Conservation (phyloP, 1,140 invertebrate species). For the Bombus cullumanus region DNA sequence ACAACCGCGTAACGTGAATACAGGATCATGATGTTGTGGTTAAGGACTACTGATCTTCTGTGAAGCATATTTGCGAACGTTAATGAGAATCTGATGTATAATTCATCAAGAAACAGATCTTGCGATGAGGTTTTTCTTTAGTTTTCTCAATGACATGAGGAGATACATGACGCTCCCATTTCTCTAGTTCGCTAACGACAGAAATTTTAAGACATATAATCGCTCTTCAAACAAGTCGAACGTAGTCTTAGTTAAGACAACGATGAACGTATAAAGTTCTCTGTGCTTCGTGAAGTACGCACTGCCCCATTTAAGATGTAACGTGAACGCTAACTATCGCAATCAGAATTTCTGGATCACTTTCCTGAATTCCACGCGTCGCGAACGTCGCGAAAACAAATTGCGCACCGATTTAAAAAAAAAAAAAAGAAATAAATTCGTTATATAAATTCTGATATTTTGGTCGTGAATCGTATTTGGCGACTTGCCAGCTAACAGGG, state of each 20-base stretch:
- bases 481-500: conserved; percentile 72
- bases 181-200: no score
- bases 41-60: neutral
- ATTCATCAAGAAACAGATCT: neutral
- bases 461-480: conserved; percentile 77
- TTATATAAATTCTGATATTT: conserved; percentile 81
- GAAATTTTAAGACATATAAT: no score
- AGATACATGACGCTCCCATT: no score
- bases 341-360: conserved; percentile 4
- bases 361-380: neutral
- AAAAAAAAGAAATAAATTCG: conserved; percentile 33
- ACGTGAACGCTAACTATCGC: conserved; percentile 8
- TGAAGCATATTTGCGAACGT: neutral
- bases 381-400: conserved; percentile 8
- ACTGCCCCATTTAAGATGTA: conserved; percentile 11
- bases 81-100: neutral
- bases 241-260: no score
- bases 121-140: no score
- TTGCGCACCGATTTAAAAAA: neutral
- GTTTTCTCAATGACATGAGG: neutral
- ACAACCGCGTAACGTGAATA: neutral
- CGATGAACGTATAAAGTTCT: no score
- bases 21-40: no score
- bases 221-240: no score
- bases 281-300: neutral